phyloP scores from a whole-genome alignment of 2,797 vertebrate genomes.

The Ctenopoma multispine region DNA sequence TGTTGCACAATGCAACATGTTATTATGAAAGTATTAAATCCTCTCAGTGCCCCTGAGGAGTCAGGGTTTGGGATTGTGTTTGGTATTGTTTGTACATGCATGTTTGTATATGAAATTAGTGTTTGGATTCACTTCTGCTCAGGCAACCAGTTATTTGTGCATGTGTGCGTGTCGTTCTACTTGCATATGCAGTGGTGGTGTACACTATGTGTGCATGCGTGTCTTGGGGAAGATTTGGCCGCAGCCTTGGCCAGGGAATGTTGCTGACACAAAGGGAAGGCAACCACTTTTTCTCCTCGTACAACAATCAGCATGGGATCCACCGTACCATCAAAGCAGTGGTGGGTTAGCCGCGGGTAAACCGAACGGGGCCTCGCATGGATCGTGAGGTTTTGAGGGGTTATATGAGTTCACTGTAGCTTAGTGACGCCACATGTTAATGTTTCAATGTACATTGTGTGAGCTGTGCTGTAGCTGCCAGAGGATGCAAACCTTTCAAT shows the following conservation, averaged over 20 bases:
- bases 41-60: slow-evolving; percentile 23
- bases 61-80: slow-evolving; percentile 38
- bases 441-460: slow-evolving; percentile 18
- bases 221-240: slow-evolving; percentile 60
- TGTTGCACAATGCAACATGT: slow-evolving; percentile 43
- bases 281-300: slow-evolving; percentile 57
- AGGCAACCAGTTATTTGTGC: slow-evolving; percentile 36
- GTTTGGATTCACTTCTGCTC: slow-evolving; percentile 43
- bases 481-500: slow-evolving; percentile 30
- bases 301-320: slow-evolving; percentile 72
- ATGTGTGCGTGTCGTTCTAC: slow-evolving; percentile 32
- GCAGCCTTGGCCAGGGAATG: slow-evolving; percentile 59
- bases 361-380: slow-evolving; percentile 39
- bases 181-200: slow-evolving; percentile 30
- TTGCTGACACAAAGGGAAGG: slow-evolving; percentile 73
- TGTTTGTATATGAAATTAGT: slow-evolving; percentile 44
- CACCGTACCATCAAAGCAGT: slow-evolving; percentile 70
- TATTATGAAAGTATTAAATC: slow-evolving; percentile 52
- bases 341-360: slow-evolving; percentile 57
- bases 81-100: slow-evolving; percentile 46
- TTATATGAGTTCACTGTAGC: slow-evolving; percentile 57
- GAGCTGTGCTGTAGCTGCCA: slow-evolving; percentile 13
- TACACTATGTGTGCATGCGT: slow-evolving; percentile 31
- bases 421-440: slow-evolving; percentile 44
- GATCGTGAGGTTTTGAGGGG: slow-evolving; percentile 49